Percentiles rank a stretch among this genome's conserved stretches.
Conservation (phyloP, 2,888 invertebrate genomes). For the Crematogaster levior region DNA sequence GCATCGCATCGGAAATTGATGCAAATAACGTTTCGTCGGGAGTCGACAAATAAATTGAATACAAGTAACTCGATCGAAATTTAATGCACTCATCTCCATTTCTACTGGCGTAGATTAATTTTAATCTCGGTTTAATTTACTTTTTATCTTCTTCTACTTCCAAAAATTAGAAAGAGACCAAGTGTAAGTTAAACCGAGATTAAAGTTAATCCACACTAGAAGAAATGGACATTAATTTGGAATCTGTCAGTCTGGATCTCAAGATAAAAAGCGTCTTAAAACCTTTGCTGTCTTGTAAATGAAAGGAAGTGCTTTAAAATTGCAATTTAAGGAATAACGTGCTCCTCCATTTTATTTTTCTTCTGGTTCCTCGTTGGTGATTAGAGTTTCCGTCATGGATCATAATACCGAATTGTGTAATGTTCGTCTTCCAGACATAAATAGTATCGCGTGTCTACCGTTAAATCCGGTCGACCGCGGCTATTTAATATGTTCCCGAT, state of each 20-base stretch:
- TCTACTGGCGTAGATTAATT: too few species aligned
- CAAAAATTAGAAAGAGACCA: too few species aligned
- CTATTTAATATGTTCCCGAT: conserved; percentile 86
- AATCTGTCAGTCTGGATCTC: too few species aligned
- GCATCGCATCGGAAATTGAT: not conserved
- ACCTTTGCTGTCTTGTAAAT: not conserved
- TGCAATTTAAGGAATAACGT: not conserved
- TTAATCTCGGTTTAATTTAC: too few species aligned
- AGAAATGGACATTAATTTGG: too few species aligned
- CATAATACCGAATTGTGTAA: not conserved
- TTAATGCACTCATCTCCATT: too few species aligned
- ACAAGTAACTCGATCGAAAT: not conserved
- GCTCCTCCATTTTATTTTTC: not conserved
- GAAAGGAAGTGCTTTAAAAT: not conserved
- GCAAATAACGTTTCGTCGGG: not conserved
- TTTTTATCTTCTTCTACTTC: too few species aligned
- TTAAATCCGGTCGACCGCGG: conserved; percentile 85
- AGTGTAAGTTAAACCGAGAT: too few species aligned
- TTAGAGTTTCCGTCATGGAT: too few species aligned
- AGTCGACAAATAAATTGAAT: not conserved
- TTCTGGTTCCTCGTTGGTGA: not conserved
- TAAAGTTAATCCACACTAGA: too few species aligned
- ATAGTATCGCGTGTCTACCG: conserved; percentile 84
- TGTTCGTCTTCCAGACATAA: conserved; percentile 73
- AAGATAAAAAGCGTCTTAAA: not conserved